These are phyloP conservation scores for Gorsachius magnificus DNA, from an alignment of 2,797 vertebrate genomes.

Conservation along the genomic window DNA sequence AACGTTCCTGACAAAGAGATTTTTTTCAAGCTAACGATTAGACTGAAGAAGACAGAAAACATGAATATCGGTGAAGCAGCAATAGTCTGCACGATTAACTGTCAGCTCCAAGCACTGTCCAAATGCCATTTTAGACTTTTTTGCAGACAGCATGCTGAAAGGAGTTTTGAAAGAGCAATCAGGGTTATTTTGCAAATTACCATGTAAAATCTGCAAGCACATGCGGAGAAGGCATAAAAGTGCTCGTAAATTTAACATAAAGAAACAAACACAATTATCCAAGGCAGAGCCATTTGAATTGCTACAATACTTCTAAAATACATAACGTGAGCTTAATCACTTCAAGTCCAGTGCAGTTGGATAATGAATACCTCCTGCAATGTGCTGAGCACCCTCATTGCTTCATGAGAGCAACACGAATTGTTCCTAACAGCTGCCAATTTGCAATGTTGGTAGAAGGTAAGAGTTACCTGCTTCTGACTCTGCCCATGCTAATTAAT, in stretches of 20 bases:
- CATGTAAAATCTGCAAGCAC: background rate
- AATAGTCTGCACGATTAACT: background rate
- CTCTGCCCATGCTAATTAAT: background rate
- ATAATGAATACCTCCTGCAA: background rate
- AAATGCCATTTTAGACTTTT: background rate
- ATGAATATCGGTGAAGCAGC: background rate
- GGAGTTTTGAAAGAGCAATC: conserved; percentile 32
- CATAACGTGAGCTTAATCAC: background rate
- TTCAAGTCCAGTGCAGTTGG: background rate
- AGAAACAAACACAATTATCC: conserved; percentile 54
- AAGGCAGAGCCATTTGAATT: background rate
- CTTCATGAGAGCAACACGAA: background rate
- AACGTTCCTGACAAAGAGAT: background rate
- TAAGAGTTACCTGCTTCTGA: background rate
- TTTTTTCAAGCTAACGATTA: background rate
- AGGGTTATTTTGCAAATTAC: conserved; percentile 38
- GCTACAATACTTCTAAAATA: background rate
- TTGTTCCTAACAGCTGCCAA: background rate
- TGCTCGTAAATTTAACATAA: conserved; percentile 18
- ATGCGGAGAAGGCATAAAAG: conserved; percentile 34
- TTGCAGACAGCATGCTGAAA: background rate
- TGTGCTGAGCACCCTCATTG: background rate
- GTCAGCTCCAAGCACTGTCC: background rate
- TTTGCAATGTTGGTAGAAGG: background rate
- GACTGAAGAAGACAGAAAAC: background rate